A percentile compares a stretch with the other conserved stretches of the same genome.
Conservation (phyloP, 1,140 invertebrate species). For the Drosophila suzukii region DNA sequence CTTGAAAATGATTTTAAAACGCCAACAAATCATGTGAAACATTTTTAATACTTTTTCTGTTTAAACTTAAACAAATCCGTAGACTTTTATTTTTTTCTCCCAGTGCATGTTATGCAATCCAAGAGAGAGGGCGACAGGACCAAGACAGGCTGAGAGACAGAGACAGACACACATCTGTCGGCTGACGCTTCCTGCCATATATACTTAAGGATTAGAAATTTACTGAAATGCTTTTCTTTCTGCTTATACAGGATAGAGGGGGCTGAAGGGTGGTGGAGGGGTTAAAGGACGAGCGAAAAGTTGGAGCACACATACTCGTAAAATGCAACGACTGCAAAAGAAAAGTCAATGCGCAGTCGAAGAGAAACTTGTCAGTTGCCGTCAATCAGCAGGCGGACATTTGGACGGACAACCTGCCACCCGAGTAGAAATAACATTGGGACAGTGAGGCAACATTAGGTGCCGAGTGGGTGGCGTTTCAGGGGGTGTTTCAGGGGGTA, state of each 20-base stretch:
- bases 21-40: too few relatives aligned
- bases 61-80: too few relatives aligned
- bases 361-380: constrained; percentile 82
- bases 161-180: constrained; percentile 55
- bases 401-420: constrained; percentile 61
- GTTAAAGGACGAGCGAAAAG: constrained; percentile 32
- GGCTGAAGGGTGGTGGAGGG: background rate
- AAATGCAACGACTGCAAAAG: constrained; percentile 80
- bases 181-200: constrained; percentile 79
- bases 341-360: constrained; percentile 81
- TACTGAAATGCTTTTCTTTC: constrained; percentile 76
- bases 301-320: constrained; percentile 77
- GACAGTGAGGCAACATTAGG: constrained; percentile 56
- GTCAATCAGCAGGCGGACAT: constrained; percentile 66
- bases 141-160: constrained; percentile 32
- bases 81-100: background rate
- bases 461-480: constrained; percentile 3
- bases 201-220: constrained; percentile 83
- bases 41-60: too few relatives aligned
- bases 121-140: constrained; percentile 9
- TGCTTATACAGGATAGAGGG: constrained; percentile 35
- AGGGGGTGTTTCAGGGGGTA: background rate
- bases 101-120: constrained; percentile 47
- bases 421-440: constrained; percentile 75
- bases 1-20: background rate